These are phyloP conservation scores for Helicoverpa assulta DNA, from an alignment of 2,888 invertebrate species.

Conservation along the genomic window DNA sequence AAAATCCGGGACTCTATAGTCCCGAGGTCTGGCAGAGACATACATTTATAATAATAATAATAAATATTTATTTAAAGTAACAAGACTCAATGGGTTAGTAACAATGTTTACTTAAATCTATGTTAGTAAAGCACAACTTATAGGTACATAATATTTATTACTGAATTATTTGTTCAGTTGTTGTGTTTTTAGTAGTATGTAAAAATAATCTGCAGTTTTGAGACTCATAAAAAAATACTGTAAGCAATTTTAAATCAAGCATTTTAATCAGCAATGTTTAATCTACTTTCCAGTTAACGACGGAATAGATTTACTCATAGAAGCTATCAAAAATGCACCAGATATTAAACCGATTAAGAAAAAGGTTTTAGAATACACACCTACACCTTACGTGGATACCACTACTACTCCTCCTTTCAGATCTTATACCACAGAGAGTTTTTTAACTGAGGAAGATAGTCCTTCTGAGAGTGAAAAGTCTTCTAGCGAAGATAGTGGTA, in stretches of 20 bases:
- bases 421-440: conserved; percentile 3
- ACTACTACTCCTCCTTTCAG: conserved; percentile 8
- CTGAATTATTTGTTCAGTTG: too few species aligned
- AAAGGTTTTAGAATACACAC: conserved; percentile 62
- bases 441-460: conserved; percentile 22
- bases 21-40: too few species aligned
- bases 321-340: conserved; percentile 82
- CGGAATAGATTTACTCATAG: conserved; percentile 82
- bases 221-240: background rate
- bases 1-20: too few species aligned
- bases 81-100: too few species aligned
- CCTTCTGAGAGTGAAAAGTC: conserved; percentile 30
- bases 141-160: too few species aligned
- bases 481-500: conserved; percentile 36
- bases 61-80: too few species aligned
- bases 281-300: conserved; percentile 75
- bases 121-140: too few species aligned
- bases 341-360: conserved; percentile 76
- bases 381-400: conserved; percentile 20
- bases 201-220: background rate
- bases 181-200: too few species aligned
- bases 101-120: too few species aligned
- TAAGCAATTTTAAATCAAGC: background rate
- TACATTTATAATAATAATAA: too few species aligned
- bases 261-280: background rate